These are phyloP conservation scores for Ictidomys tridecemlineatus DNA, from an alignment of 2,113 vertebrate genomes.

Conservation along the genomic window DNA sequence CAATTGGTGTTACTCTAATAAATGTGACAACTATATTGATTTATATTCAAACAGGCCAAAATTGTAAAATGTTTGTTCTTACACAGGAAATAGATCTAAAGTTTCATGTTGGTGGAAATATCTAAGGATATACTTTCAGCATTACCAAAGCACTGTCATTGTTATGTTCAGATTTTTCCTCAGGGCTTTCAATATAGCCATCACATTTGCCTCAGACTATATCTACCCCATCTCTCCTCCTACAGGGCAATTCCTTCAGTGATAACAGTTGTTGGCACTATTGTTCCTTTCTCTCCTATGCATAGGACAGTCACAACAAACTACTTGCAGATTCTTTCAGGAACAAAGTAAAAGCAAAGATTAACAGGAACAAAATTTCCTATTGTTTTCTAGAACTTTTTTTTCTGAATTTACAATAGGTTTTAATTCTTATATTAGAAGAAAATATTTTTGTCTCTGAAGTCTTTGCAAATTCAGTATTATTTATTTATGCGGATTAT, in stretches of 20 bases:
- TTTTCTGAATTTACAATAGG: background rate
- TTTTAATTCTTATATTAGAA: background rate
- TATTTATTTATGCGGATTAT: background rate
- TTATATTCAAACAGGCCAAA: background rate
- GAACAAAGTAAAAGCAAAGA: background rate
- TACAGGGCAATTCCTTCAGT: background rate
- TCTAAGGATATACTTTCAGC: background rate
- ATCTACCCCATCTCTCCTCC: background rate
- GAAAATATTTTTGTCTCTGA: background rate
- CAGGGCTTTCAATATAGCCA: background rate
- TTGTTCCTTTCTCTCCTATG: background rate
- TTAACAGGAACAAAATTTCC: background rate
- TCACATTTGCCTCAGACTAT: background rate
- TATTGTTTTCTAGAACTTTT: background rate
- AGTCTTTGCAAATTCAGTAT: background rate
- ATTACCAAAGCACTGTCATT: background rate
- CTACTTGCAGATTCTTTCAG: background rate
- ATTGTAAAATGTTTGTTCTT: background rate
- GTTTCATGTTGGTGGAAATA: conserved; percentile 32
- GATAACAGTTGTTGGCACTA: background rate
- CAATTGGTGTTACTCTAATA: background rate
- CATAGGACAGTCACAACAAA: background rate
- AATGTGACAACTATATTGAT: background rate
- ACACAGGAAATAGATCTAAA: background rate
- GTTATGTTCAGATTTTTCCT: background rate